Evolutionary conservation across 2,888 invertebrate species (phyloP).

Genomic region (Brenthis ino): DNA sequence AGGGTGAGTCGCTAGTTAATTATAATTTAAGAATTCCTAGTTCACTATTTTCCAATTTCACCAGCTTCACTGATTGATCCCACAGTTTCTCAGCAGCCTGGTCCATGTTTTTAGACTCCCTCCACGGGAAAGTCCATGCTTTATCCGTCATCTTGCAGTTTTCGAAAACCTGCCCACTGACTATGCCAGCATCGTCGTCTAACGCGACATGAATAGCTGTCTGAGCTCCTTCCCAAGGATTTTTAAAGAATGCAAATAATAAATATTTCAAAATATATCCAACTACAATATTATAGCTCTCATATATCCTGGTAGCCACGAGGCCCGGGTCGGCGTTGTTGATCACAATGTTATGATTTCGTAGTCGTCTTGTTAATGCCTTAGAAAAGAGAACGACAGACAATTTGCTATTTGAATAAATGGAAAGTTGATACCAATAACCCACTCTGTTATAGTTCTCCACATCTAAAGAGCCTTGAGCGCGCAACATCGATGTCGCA

Average conservation of each 20-base stretch:
- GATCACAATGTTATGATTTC: slow-evolving; percentile 85
- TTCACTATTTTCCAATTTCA: slow-evolving; percentile 20
- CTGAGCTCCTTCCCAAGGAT: slow-evolving; percentile 72
- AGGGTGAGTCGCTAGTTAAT: background rate
- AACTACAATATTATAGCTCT: slow-evolving; percentile 81
- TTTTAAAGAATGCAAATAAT: slow-evolving; percentile 57
- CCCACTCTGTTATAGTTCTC: slow-evolving; percentile 83
- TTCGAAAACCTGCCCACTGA: slow-evolving; percentile 44
- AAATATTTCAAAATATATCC: slow-evolving; percentile 72
- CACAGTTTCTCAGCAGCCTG: slow-evolving; percentile 53
- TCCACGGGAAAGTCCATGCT: slow-evolving; percentile 15
- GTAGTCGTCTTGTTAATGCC: slow-evolving; percentile 85
- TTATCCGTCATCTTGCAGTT: slow-evolving; percentile 82
- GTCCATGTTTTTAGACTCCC: slow-evolving; percentile 69
- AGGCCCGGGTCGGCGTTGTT: slow-evolving; percentile 91
- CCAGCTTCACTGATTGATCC: slow-evolving; percentile 45
- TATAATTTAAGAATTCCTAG: background rate
- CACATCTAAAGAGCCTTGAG: slow-evolving; percentile 84
- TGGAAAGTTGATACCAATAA: slow-evolving; percentile 58
- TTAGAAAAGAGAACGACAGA: slow-evolving; percentile 86
- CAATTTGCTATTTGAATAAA: slow-evolving; percentile 85
- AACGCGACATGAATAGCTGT: slow-evolving; percentile 86
- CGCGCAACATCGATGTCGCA: slow-evolving; percentile 88
- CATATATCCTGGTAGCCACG: slow-evolving; percentile 89
- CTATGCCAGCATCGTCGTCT: slow-evolving; percentile 83